Evolutionary conservation across 2,888 invertebrate genomes (phyloP).

Genomic region (Megastigmus dorsalis): DNA sequence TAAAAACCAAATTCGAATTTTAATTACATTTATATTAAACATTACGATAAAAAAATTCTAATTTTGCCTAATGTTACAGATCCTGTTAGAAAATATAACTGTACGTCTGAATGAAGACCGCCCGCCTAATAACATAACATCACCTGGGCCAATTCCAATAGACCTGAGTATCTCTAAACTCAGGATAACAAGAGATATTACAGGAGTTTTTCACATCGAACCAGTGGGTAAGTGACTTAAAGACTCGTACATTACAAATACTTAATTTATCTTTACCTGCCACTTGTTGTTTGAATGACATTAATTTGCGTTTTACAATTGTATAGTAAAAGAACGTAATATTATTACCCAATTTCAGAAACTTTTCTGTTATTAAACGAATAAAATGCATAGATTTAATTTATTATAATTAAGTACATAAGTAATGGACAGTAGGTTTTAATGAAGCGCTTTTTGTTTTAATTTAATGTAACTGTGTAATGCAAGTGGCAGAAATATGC

Average conservation of each 20-base stretch:
- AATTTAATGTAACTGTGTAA: slow-evolving; percentile 40
- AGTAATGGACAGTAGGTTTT: slow-evolving; percentile 32
- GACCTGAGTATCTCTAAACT: slow-evolving; percentile 84
- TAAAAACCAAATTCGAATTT: no score
- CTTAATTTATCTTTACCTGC: slow-evolving; percentile 58
- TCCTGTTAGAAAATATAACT: slow-evolving; percentile 84
- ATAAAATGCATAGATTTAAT: slow-evolving; percentile 22
- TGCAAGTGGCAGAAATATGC: slow-evolving; percentile 64
- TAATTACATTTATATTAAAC: slow-evolving; percentile 29
- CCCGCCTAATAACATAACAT: slow-evolving; percentile 86
- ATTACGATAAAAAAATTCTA: slow-evolving; percentile 15
- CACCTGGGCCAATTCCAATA: slow-evolving; percentile 88
- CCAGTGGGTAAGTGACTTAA: slow-evolving; percentile 74
- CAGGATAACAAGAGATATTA: slow-evolving; percentile 82
- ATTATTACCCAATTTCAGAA: not conserved
- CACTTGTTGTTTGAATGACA: slow-evolving; percentile 61
- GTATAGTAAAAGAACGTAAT: slow-evolving; percentile 15
- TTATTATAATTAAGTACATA: not conserved
- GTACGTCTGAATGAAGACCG: slow-evolving; percentile 89
- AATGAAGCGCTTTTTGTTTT: slow-evolving; percentile 38
- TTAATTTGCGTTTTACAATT: slow-evolving; percentile 22
- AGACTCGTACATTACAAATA: not conserved
- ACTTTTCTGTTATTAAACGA: slow-evolving; percentile 3
- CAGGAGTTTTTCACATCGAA: slow-evolving; percentile 84
- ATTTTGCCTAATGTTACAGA: slow-evolving; percentile 74